phyloP scores from a whole-genome alignment of 2,888 invertebrate genomes.

The Drosophila mercatorum region DNA sequence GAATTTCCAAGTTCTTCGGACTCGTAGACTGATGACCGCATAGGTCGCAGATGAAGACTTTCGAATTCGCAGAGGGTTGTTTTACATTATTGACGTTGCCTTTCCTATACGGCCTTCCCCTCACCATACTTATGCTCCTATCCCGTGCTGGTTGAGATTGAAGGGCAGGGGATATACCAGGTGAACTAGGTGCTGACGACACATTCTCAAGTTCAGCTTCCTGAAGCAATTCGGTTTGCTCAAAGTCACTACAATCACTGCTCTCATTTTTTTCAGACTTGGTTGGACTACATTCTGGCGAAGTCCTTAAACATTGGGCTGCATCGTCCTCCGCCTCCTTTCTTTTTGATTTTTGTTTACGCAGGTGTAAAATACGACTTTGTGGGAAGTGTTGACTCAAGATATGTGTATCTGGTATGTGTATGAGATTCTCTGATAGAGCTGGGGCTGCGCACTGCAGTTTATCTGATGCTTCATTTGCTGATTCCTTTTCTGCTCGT shows the following conservation, averaged over 20 bases:
- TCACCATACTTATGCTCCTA: background rate
- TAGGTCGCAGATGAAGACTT: constrained; percentile 36
- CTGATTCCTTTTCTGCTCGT: background rate
- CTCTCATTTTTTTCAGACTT: constrained; percentile 2
- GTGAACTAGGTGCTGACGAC: background rate
- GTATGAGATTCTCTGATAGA: background rate
- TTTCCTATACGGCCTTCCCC: background rate
- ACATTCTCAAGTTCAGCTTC: background rate
- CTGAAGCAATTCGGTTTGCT: background rate
- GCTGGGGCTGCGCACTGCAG: background rate
- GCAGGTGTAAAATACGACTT: background rate
- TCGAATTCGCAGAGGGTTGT: constrained; percentile 11
- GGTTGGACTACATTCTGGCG: background rate
- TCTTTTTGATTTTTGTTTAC: background rate
- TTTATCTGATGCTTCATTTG: background rate
- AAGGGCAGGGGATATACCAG: background rate
- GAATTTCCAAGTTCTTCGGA: constrained; percentile 29
- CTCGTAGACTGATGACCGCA: constrained; percentile 36
- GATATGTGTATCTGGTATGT: background rate
- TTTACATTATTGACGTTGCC: background rate
- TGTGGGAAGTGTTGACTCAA: background rate
- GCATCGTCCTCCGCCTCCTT: no score
- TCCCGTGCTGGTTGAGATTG: background rate
- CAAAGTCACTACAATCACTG: background rate
- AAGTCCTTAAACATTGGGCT: background rate